Percentiles rank a stretch among this genome's conserved stretches.
Conservation (phyloP, 2,113 vertebrate genomes). For the Eretmochelys imbricata region DNA sequence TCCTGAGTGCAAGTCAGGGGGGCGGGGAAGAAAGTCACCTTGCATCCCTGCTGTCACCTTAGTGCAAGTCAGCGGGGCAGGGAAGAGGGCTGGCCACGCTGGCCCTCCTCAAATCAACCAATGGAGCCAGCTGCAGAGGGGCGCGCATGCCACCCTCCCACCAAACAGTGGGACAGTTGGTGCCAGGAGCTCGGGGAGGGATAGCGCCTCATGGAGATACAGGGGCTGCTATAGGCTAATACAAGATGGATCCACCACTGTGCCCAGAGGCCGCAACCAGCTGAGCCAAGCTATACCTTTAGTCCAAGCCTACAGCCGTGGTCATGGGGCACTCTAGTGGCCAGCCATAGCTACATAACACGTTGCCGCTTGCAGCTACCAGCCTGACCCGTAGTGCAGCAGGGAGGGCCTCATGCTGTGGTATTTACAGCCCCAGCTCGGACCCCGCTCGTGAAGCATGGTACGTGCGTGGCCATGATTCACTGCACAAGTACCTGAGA, state of each 20-base stretch:
- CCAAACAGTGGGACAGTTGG: too few relatives aligned
- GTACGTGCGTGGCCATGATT: neutral
- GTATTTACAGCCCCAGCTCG: neutral
- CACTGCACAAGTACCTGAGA: neutral
- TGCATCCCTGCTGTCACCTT: too few relatives aligned
- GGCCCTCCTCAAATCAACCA: too few relatives aligned
- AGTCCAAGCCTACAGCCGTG: neutral
- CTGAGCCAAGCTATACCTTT: too few relatives aligned
- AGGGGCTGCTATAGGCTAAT: neutral
- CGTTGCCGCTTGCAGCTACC: neutral
- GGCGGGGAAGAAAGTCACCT: too few relatives aligned
- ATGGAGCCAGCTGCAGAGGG: neutral
- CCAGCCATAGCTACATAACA: neutral
- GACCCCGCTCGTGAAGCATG: neutral
- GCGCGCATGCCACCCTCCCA: too few relatives aligned
- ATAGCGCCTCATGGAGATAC: too few relatives aligned
- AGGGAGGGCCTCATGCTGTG: neutral
- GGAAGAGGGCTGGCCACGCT: too few relatives aligned
- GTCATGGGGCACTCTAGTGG: neutral
- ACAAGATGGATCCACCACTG: too few relatives aligned
- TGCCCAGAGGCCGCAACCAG: neutral
- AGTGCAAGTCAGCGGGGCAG: too few relatives aligned
- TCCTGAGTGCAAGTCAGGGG: too few relatives aligned
- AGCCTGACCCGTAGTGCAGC: neutral
- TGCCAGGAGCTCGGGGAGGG: too few relatives aligned